Conservation (phyloP, 2,888 invertebrate species). For the Sepioteuthis lessoniana region DNA sequence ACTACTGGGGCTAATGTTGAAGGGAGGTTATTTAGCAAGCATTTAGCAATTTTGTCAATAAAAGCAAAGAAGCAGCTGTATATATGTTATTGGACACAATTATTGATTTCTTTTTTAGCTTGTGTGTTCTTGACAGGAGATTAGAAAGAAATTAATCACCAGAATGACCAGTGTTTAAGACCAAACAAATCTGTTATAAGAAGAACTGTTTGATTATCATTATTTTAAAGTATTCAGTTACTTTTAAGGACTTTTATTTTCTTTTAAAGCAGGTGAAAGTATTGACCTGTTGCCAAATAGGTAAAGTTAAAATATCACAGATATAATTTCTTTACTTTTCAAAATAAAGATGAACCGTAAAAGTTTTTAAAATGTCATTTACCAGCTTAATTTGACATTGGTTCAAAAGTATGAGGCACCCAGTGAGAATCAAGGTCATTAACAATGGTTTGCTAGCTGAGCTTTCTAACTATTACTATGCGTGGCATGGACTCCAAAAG, state of each 20-base stretch:
- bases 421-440: too few species aligned
- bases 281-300: neutral
- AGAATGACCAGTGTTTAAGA: constrained; percentile 21
- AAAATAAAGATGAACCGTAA: neutral
- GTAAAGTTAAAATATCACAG: neutral
- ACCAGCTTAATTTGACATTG: too few species aligned
- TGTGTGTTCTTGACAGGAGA: neutral
- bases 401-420: too few species aligned
- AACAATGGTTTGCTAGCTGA: too few species aligned
- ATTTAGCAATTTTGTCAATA: too few species aligned
- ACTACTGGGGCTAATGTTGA: neutral
- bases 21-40: neutral
- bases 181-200: neutral
- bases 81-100: neutral
- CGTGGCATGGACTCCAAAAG: neutral
- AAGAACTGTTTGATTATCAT: neutral
- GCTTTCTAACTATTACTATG: too few species aligned
- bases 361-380: neutral
- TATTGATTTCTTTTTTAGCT: neutral
- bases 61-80: neutral
- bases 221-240: constrained; percentile 7
- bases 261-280: neutral
- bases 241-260: neutral
- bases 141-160: neutral
- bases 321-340: neutral